phyloP scores from a whole-genome alignment of 1,140 invertebrate species.

The Delia radicum region DNA sequence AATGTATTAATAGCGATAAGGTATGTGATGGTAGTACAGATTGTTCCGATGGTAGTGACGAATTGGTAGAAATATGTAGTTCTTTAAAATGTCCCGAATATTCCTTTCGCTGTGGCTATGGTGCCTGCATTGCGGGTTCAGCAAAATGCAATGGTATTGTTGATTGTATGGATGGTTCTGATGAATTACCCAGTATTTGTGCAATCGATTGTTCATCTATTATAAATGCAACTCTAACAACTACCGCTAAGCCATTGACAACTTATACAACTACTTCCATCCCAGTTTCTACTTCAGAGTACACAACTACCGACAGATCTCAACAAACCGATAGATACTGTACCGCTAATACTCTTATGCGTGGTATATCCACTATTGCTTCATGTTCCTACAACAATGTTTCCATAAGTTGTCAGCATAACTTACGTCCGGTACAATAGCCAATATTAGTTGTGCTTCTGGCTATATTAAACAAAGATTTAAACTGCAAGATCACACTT shows the following conservation, averaged over 20 bases:
- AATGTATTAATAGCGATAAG: conserved; percentile 27
- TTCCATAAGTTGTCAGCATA: conserved; percentile 22
- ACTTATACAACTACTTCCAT: not conserved
- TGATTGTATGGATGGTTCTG: conserved; percentile 70
- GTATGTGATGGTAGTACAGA: conserved; percentile 61
- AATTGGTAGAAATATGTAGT: conserved; percentile 59
- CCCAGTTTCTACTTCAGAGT: not conserved
- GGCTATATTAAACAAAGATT: conserved; percentile 6
- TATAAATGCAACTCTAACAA: not conserved
- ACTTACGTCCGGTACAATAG: conserved; percentile 22
- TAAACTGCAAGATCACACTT: too few species aligned
- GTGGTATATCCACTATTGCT: conserved; percentile 29
- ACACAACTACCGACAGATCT: not conserved
- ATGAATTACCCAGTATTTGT: conserved; percentile 54
- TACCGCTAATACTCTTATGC: conserved; percentile 29
- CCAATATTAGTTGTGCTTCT: conserved; percentile 29
- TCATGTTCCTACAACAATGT: conserved; percentile 29
- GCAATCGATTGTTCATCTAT: conserved; percentile 11
- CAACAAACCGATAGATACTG: conserved; percentile 6
- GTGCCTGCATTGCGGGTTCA: conserved; percentile 62
- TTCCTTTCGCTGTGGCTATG: conserved; percentile 63
- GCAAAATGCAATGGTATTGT: conserved; percentile 60
- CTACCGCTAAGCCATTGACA: not conserved
- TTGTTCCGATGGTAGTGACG: conserved; percentile 63
- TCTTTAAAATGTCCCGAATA: conserved; percentile 54